A percentile compares a stretch with the other conserved stretches of the same genome.
Evolutionary conservation across 2,888 invertebrate species (phyloP).

Genomic region (Drosophila conformis): DNA sequence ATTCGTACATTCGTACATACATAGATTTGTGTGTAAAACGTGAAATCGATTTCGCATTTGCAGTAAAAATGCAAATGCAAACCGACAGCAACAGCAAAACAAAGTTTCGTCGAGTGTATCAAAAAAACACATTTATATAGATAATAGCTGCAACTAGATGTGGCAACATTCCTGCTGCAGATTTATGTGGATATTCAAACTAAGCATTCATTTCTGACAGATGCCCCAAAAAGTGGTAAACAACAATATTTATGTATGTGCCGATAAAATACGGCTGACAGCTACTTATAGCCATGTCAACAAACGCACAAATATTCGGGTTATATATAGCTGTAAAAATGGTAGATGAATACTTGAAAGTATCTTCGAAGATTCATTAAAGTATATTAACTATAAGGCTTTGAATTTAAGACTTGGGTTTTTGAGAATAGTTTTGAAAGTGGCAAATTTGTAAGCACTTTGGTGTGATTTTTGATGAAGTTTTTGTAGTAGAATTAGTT

Average conservation of each 20-base stretch:
- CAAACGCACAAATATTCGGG: not conserved
- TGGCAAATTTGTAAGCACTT: too few species aligned
- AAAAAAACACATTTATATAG: conserved; percentile 15
- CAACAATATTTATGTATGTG: not conserved
- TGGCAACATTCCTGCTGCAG: conserved; percentile 7
- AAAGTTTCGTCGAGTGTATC: conserved; percentile 46
- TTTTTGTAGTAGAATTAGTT: not conserved
- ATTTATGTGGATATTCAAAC: conserved; percentile 17
- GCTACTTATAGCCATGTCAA: not conserved
- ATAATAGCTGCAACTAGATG: conserved; percentile 24
- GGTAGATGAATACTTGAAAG: not conserved
- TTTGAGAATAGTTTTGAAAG: not conserved
- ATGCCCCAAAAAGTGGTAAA: not conserved
- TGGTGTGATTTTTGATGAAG: not conserved
- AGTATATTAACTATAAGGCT: fast-evolving
- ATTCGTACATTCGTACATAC: conserved; percentile 29
- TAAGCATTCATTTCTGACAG: not conserved
- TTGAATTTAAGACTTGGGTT: not conserved
- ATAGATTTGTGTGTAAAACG: conserved; percentile 26
- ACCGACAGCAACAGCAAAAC: conserved; percentile 21
- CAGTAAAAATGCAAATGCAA: conserved; percentile 67
- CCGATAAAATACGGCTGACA: not conserved
- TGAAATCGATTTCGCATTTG: conserved; percentile 66
- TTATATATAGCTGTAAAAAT: not conserved
- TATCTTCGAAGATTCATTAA: not conserved